A percentile compares a stretch with the other conserved stretches of the same genome.
Conservation (phyloP, 2,888 invertebrate species). For the Mesopsocus fuscifrons region DNA sequence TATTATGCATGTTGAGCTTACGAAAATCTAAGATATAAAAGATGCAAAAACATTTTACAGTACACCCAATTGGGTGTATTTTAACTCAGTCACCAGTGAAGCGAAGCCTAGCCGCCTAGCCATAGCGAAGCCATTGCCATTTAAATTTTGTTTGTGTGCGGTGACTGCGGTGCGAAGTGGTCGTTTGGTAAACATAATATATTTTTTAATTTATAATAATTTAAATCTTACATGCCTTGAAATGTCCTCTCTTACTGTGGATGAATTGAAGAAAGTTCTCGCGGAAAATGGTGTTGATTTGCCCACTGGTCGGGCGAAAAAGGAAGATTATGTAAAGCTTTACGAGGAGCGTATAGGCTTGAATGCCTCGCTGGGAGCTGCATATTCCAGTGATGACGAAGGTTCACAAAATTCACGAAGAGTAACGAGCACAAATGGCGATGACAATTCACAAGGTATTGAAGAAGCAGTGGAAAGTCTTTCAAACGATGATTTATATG, state of each 20-base stretch:
- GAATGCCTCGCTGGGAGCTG: neutral
- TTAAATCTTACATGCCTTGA: too few relatives aligned
- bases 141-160: too few relatives aligned
- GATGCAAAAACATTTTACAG: too few relatives aligned
- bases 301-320: neutral
- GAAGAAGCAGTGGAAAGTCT: neutral
- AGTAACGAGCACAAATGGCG: neutral
- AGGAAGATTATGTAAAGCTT: conserved; percentile 5
- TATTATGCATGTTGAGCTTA: too few relatives aligned
- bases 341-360: neutral
- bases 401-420: neutral
- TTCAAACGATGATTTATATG: neutral
- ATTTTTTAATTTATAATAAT: too few relatives aligned
- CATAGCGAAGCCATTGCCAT: too few relatives aligned
- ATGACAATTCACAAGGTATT: neutral
- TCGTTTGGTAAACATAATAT: too few relatives aligned
- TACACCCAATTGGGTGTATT: too few relatives aligned
- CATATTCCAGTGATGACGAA: conserved; percentile 8
- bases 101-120: too few relatives aligned
- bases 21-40: too few relatives aligned
- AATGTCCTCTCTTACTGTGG: conserved; percentile 8
- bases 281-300: neutral
- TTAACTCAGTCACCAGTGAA: too few relatives aligned
- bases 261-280: conserved; percentile 4
- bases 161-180: too few relatives aligned